These are phyloP conservation scores for Ypsolopha sequella DNA, from an alignment of 2,888 invertebrate genomes.

Conservation along the genomic window DNA sequence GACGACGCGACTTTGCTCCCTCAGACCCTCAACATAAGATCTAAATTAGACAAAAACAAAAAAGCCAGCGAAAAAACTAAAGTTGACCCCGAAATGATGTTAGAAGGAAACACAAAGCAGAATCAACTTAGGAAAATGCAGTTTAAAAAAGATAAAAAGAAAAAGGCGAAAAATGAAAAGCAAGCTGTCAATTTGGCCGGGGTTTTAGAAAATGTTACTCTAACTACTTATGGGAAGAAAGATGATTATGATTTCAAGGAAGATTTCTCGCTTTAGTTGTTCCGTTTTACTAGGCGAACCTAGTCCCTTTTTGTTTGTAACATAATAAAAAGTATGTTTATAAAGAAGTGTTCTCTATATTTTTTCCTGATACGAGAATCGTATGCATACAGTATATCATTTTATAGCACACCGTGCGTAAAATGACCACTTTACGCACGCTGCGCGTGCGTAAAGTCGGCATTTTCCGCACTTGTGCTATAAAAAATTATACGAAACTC, in stretches of 20 bases:
- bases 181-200: slow-evolving; percentile 73
- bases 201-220: slow-evolving; percentile 73
- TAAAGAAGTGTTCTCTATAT: background rate
- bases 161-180: slow-evolving; percentile 66
- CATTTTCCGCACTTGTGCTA: too few species aligned
- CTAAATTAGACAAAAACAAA: slow-evolving; percentile 41
- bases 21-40: slow-evolving; percentile 45
- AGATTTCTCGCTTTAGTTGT: slow-evolving; percentile 54
- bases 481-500: too few species aligned
- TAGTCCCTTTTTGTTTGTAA: slow-evolving; percentile 6
- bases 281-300: background rate
- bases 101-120: slow-evolving; percentile 76
- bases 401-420: too few species aligned
- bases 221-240: slow-evolving; percentile 43
- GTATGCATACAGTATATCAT: too few species aligned
- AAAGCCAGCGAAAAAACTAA: slow-evolving; percentile 48
- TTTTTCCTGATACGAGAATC: too few species aligned
- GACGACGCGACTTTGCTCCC: slow-evolving; percentile 49
- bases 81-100: slow-evolving; percentile 73
- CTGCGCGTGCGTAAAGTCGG: too few species aligned
- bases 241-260: slow-evolving; percentile 75
- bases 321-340: slow-evolving; percentile 12
- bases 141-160: slow-evolving; percentile 75
- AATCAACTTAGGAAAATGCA: slow-evolving; percentile 59
- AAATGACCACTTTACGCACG: too few species aligned